A percentile compares a stretch with the other conserved stretches of the same genome.
phyloP scores from a whole-genome alignment of 1,140 invertebrate species.

The Papilio glaucus region DNA sequence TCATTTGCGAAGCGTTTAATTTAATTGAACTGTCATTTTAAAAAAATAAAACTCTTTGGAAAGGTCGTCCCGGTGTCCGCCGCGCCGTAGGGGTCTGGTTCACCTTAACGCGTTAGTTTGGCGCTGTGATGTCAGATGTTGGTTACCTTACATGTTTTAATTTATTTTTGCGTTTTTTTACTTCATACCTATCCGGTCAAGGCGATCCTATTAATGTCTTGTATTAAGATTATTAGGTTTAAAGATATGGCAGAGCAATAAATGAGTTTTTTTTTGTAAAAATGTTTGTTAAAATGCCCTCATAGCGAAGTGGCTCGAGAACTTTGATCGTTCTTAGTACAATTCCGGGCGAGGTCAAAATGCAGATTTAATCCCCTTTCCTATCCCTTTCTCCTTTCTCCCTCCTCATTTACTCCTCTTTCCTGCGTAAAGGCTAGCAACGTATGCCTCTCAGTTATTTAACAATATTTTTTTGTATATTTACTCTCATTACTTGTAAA shows the following conservation, averaged over 20 bases:
- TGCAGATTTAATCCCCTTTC: neutral
- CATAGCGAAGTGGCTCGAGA: too few relatives aligned
- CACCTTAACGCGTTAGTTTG: slow-evolving; percentile 36
- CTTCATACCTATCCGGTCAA: neutral
- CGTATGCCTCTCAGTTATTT: too few relatives aligned
- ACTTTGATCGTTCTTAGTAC: too few relatives aligned
- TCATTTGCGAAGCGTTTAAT: slow-evolving; percentile 59
- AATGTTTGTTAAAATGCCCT: neutral
- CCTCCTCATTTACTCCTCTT: too few relatives aligned
- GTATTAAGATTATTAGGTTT: too few relatives aligned
- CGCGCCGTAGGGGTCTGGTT: slow-evolving; percentile 33
- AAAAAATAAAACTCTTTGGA: slow-evolving; percentile 50
- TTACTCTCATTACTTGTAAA: too few relatives aligned
- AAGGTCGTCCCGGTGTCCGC: slow-evolving; percentile 34
- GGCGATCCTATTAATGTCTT: too few relatives aligned
- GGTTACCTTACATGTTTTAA: slow-evolving; percentile 32
- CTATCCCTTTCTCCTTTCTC: neutral
- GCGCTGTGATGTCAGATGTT: slow-evolving; percentile 29
- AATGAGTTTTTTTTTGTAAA: too few relatives aligned
- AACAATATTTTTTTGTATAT: too few relatives aligned
- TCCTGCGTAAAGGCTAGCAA: too few relatives aligned
- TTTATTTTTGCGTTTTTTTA: slow-evolving; percentile 22
- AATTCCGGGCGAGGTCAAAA: too few relatives aligned
- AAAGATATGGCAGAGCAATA: too few relatives aligned
- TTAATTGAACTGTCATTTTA: slow-evolving; percentile 63